Conservation (phyloP, 1,140 invertebrate species). For the Ceratitis capitata region DNA sequence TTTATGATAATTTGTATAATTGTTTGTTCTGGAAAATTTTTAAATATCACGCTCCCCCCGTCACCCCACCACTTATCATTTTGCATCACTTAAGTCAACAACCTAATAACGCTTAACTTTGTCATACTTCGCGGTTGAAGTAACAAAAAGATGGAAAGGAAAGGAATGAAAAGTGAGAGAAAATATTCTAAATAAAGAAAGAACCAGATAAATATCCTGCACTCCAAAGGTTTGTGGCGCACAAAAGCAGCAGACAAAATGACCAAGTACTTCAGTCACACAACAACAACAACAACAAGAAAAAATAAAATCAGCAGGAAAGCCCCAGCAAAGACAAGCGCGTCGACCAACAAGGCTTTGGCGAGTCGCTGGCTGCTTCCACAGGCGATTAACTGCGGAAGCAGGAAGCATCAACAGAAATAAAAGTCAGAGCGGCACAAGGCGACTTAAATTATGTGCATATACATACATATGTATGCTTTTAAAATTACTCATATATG, state of each 20-base stretch:
- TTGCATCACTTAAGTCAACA: slow-evolving; percentile 27
- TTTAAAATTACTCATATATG: not conserved
- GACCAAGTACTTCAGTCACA: slow-evolving; percentile 17
- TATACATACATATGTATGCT: not conserved
- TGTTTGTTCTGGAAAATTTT: not conserved
- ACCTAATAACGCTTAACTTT: slow-evolving; percentile 26
- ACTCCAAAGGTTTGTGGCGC: not conserved
- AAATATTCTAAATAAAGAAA: not conserved
- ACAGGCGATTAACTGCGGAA: slow-evolving; percentile 19
- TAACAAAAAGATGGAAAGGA: not conserved
- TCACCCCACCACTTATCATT: not conserved
- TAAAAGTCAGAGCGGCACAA: slow-evolving; percentile 4
- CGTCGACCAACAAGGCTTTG: no score
- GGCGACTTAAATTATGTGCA: not conserved
- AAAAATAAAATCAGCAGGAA: slow-evolving; percentile 14
- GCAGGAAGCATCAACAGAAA: slow-evolving; percentile 28
- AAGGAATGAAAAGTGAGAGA: not conserved
- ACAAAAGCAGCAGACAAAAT: slow-evolving; percentile 27
- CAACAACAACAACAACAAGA: not conserved
- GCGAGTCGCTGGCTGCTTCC: no score
- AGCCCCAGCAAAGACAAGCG: not conserved
- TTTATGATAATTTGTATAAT: not conserved
- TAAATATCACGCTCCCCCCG: not conserved
- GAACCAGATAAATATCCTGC: slow-evolving; percentile 36
- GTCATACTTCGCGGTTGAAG: slow-evolving; percentile 22